Conservation (phyloP, 2,113 vertebrate species). For the Struthidea cinerea region DNA sequence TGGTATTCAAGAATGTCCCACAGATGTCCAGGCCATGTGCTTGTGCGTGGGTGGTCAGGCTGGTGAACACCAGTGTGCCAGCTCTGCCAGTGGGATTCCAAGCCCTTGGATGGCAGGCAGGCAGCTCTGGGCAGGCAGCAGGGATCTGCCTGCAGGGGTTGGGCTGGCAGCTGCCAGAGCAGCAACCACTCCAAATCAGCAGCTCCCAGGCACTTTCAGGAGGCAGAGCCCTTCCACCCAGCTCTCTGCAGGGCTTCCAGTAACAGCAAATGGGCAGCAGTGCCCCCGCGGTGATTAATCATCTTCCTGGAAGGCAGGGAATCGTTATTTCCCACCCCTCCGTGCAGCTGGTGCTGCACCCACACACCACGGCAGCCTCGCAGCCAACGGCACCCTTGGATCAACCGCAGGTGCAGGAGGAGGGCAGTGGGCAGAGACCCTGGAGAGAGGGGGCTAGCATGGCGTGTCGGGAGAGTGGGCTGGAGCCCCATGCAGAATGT, state of each 20-base stretch:
- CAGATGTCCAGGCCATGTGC: neutral
- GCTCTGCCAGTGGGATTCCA: neutral
- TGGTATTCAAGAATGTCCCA: neutral
- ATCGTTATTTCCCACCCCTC: neutral
- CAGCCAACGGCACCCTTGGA: neutral
- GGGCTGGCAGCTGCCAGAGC: neutral
- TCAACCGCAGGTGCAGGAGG: fast-evolving
- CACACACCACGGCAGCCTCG: fast-evolving
- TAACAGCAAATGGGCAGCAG: neutral
- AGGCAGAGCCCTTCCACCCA: neutral
- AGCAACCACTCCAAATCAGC: fast-evolving
- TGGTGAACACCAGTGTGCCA: neutral
- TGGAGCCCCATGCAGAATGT: neutral
- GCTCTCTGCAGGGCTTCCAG: neutral
- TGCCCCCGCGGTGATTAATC: neutral
- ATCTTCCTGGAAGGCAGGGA: neutral
- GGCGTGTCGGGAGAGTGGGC: neutral
- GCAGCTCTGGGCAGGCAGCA: neutral
- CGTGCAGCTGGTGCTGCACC: neutral
- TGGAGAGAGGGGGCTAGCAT: neutral
- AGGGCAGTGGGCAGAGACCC: neutral
- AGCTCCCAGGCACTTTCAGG: neutral
- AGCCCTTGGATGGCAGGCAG: neutral
- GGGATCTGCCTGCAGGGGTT: neutral
- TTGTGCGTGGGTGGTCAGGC: fast-evolving